These are phyloP conservation scores for Scrobipalpa atriplicella DNA, from an alignment of 2,888 invertebrate species.

Conservation along the genomic window DNA sequence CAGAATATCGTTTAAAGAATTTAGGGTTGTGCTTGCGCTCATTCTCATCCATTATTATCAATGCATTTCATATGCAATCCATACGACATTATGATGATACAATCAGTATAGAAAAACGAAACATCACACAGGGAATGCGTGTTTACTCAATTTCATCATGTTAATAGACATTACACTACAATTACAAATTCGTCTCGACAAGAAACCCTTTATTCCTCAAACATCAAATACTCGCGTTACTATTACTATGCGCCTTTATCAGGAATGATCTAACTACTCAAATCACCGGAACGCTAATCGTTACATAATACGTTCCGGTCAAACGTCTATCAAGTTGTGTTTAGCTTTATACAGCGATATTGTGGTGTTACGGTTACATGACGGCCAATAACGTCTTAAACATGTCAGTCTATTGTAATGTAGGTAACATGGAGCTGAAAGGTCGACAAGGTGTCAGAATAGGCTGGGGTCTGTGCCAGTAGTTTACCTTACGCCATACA, in stretches of 20 bases:
- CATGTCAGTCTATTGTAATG: neutral
- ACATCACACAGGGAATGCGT: no score
- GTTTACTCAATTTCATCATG: no score
- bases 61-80: no score
- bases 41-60: no score
- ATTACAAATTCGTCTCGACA: constrained; percentile 8
- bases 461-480: neutral
- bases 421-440: neutral
- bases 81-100: no score
- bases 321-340: constrained; percentile 37
- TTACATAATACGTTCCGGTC: constrained; percentile 34
- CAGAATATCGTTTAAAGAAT: no score
- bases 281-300: constrained; percentile 30
- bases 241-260: constrained; percentile 1
- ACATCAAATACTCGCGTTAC: neutral
- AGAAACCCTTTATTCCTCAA: neutral
- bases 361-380: constrained; percentile 35
- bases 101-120: no score
- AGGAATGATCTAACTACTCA: neutral
- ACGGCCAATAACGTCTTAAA: constrained; percentile 25
- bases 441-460: constrained; percentile 34
- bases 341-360: constrained; percentile 38
- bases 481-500: no score
- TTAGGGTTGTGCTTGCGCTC: no score
- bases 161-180: neutral